Evolutionary conservation across 2,888 invertebrate genomes (phyloP), one percentile per base, ranked within the genome.

Genomic region (Lumbricus terrestris): DNA sequence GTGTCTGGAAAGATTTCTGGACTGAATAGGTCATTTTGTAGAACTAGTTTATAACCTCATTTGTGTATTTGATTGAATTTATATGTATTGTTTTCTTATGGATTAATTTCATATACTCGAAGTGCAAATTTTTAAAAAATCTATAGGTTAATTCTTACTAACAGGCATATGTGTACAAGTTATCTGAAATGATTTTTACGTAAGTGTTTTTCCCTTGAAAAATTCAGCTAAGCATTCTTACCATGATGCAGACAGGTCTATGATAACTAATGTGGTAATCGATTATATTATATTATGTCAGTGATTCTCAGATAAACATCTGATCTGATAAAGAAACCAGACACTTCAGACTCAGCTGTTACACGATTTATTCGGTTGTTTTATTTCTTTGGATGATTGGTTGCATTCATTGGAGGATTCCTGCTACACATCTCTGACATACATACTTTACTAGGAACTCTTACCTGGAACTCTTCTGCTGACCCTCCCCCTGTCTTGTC

Each of bases 301-400:
- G 69, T 69, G 69, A 6, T n/a, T n/a, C n/a, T 69, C n/a, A n/a
- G n/a, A 69, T 69, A 69, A 69, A 69, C 69, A 69, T 69, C 29
- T 69, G 69, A 69, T 69, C n/a, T n/a, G 29, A 69, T 69, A 69
- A 69, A 69, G 69, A 69, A 29, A 69, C 69, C 29, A 69, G n/a
- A n/a, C 69, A 69, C 69, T 69, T 69, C 6, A 69, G n/a, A n/a
- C 69, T 69, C 69, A 69, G n/a, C 23, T 69, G 69, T n/a, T 69
- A n/a, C 69, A 69, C n/a, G 11, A 69, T 69, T 69, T 69, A 69
- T 69, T 69, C 69, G n/a, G 69, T 69, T 69, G 69, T 69, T 69
- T 69, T 69, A 69, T 69, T 69, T 69, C 69, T 69, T 69, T 69
- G 69, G n/a, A n/a, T 69, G 69, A 69, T n/a, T 69, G 69, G n/a